A percentile compares a stretch with the other conserved stretches of the same genome.
These are phyloP conservation scores for Noctua fimbriata DNA, from an alignment of 2,888 invertebrate genomes.

Conservation along the genomic window DNA sequence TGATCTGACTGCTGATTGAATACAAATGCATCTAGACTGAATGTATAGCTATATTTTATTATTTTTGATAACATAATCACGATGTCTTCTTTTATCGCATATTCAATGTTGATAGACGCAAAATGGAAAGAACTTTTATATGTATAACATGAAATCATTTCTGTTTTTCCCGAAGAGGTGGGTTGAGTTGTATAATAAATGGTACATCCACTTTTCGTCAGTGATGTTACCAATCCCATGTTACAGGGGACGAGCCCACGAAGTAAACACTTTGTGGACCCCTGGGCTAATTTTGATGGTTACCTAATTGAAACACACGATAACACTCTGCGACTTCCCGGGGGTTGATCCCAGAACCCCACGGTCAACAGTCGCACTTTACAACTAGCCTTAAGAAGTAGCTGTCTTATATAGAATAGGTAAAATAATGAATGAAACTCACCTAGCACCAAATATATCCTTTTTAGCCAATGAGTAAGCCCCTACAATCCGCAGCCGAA, in stretches of 20 bases:
- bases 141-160: background rate
- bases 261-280: background rate
- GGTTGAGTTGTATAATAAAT: background rate
- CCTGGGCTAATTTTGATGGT: background rate
- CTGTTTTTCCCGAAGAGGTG: background rate
- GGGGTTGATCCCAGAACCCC: background rate
- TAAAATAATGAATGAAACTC: conserved; percentile 65
- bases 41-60: background rate
- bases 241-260: background rate
- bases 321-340: background rate
- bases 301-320: background rate
- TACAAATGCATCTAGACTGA: background rate
- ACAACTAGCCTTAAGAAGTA: background rate
- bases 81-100: conserved; percentile 9
- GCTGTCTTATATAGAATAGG: background rate
- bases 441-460: conserved; percentile 99
- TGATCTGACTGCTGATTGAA: conserved; percentile 4
- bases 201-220: background rate
- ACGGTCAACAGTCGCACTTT: background rate
- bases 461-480: conserved; percentile 98
- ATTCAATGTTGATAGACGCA: conserved; percentile 3
- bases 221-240: background rate
- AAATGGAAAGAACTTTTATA: conserved; percentile 2
- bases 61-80: conserved; percentile 26
- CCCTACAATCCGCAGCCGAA: conserved; percentile 96